Percentiles rank a stretch among this genome's conserved stretches.
phyloP scores from a whole-genome alignment of 2,797 vertebrate species.

The Tragopan temminckii region DNA sequence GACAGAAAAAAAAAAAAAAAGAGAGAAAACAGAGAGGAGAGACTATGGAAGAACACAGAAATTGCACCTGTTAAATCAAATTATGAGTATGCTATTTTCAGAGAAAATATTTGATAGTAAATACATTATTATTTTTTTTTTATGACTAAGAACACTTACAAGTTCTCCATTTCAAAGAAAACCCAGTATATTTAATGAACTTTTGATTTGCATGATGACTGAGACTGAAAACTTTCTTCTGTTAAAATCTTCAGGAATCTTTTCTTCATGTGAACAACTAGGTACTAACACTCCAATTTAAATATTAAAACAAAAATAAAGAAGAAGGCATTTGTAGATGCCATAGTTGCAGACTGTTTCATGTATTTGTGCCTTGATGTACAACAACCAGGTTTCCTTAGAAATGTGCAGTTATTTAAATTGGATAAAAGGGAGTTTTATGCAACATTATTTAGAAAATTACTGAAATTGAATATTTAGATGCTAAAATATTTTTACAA shows the following conservation, averaged over 20 bases:
- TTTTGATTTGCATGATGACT: not conserved
- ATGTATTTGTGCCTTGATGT: not conserved
- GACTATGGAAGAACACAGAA: not conserved
- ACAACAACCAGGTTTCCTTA: not conserved
- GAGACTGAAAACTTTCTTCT: not conserved
- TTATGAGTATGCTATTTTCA: not conserved
- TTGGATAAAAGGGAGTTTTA: not conserved
- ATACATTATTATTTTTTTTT: not conserved
- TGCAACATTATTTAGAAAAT: not conserved
- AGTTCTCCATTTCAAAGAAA: not conserved
- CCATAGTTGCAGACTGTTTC: not conserved
- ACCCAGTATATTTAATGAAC: not conserved
- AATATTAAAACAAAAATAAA: not conserved
- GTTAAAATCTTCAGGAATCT: not conserved
- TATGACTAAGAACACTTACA: not conserved
- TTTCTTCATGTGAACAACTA: not conserved
- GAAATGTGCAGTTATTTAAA: not conserved
- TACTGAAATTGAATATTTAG: not conserved
- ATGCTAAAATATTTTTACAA: not conserved
- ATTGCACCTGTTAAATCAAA: not conserved
- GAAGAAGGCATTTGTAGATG: not conserved
- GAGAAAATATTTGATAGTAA: not conserved
- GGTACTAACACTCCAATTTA: not conserved
- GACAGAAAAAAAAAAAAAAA: not conserved
- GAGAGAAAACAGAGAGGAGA: not conserved